A percentile compares a stretch with the other conserved stretches of the same genome.
Evolutionary conservation across 2,113 vertebrate species (phyloP).

Genomic region (Nicator chloris): DNA sequence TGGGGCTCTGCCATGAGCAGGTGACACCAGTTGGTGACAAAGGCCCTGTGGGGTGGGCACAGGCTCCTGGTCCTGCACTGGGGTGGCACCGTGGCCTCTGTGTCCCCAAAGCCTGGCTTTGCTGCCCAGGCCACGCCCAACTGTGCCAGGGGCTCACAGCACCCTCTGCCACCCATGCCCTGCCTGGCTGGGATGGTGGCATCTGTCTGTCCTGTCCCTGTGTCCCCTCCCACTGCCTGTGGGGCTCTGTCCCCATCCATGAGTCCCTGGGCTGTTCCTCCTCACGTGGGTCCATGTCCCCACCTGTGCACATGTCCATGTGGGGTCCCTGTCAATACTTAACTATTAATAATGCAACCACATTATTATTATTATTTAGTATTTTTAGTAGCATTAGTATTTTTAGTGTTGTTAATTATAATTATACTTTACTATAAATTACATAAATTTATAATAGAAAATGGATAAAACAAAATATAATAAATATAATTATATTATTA

Average conservation of each 20-base stretch:
- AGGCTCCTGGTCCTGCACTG: not conserved
- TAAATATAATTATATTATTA: not conserved
- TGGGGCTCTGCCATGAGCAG: not conserved
- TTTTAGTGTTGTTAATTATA: too few species aligned
- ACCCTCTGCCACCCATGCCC: not conserved
- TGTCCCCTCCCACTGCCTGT: not conserved
- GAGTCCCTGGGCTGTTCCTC: not conserved
- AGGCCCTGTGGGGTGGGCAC: not conserved
- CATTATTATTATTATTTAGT: too few species aligned
- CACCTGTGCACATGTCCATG: not conserved
- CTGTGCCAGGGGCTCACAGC: rapidly evolving
- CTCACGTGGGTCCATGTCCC: rapidly evolving
- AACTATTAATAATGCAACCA: too few species aligned
- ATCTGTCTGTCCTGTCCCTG: not conserved
- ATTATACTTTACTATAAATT: too few species aligned
- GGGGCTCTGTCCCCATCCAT: not conserved
- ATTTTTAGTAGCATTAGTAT: too few species aligned
- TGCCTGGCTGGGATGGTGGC: not conserved
- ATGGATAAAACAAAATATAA: too few species aligned
- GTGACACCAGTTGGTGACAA: not conserved
- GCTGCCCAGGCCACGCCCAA: not conserved
- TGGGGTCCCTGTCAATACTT: not conserved
- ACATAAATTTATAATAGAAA: too few species aligned
- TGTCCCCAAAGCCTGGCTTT: rapidly evolving
- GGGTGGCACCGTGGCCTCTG: not conserved